Conservation (phyloP, 2,113 vertebrate genomes). For the Hippocampus abdominalis region DNA sequence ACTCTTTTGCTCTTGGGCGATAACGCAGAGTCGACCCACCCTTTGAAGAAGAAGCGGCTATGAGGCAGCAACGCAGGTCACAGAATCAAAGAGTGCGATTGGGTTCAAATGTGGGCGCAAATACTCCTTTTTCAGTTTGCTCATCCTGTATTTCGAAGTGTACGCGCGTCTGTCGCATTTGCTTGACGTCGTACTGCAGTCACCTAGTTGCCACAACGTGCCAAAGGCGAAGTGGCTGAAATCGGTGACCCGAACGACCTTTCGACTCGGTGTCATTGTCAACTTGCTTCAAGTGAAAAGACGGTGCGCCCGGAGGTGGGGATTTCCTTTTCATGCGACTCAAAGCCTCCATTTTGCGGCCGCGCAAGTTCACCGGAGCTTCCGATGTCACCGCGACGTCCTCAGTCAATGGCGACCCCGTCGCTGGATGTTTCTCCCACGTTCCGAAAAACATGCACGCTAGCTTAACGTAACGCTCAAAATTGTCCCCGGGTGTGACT, state of each 20-base stretch:
- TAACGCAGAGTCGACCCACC: slow-evolving; percentile 7
- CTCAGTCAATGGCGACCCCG: background rate
- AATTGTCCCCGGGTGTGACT: no score
- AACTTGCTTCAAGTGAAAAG: no score
- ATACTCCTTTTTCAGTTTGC: background rate
- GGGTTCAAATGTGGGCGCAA: background rate
- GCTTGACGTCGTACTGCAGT: background rate
- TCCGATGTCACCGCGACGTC: background rate
- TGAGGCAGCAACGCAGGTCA: background rate
- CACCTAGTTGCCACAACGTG: background rate
- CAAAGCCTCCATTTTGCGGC: background rate
- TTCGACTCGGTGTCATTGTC: no score
- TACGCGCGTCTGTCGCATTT: background rate
- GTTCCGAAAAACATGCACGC: no score
- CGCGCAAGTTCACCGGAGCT: background rate
- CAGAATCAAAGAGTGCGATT: background rate
- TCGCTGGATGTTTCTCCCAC: background rate
- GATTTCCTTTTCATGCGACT: no score
- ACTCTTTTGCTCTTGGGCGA: background rate
- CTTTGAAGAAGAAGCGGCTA: background rate
- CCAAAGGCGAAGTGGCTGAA: background rate
- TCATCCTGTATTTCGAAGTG: background rate
- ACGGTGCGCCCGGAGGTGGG: no score
- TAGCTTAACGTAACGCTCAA: no score
- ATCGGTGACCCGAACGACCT: background rate